These are phyloP conservation scores for Diadegma fenestrale DNA, from an alignment of 2,888 invertebrate genomes.

Conservation along the genomic window DNA sequence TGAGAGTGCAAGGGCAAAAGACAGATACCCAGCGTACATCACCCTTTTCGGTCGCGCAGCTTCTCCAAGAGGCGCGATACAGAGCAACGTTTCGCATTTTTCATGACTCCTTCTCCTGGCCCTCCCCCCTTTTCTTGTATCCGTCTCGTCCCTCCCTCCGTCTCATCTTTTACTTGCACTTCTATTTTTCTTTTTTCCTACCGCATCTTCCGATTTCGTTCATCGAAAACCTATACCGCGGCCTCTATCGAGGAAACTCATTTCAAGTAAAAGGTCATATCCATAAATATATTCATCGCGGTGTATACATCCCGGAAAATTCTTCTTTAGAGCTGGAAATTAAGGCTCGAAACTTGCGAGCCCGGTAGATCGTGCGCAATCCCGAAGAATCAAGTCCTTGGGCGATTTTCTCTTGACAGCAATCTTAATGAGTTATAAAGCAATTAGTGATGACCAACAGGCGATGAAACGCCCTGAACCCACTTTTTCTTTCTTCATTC, in stretches of 20 bases:
- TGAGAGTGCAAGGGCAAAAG: slow-evolving; percentile 57
- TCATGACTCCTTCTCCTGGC: slow-evolving; percentile 49
- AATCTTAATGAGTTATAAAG: background rate
- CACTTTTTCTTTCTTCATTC: background rate
- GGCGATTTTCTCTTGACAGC: background rate
- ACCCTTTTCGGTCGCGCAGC: slow-evolving; percentile 53
- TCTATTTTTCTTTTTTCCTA: slow-evolving; percentile 22
- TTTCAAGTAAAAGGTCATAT: background rate
- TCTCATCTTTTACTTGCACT: slow-evolving; percentile 39
- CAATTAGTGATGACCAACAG: background rate
- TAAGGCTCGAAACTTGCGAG: background rate
- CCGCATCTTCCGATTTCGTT: slow-evolving; percentile 53
- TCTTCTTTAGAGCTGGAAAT: background rate
- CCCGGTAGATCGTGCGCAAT: background rate
- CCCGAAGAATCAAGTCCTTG: background rate
- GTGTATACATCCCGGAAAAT: background rate
- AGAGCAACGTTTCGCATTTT: slow-evolving; percentile 59
- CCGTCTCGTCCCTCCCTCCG: background rate
- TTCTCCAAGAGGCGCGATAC: slow-evolving; percentile 53
- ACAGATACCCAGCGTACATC: slow-evolving; percentile 59
- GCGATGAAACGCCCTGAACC: background rate
- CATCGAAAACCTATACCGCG: slow-evolving; percentile 63
- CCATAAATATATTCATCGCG: background rate
- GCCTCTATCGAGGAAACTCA: slow-evolving; percentile 30
- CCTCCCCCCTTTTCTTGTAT: background rate